phyloP scores from a whole-genome alignment of 2,888 invertebrate species.

The Caenorhabditis auriculariae region DNA sequence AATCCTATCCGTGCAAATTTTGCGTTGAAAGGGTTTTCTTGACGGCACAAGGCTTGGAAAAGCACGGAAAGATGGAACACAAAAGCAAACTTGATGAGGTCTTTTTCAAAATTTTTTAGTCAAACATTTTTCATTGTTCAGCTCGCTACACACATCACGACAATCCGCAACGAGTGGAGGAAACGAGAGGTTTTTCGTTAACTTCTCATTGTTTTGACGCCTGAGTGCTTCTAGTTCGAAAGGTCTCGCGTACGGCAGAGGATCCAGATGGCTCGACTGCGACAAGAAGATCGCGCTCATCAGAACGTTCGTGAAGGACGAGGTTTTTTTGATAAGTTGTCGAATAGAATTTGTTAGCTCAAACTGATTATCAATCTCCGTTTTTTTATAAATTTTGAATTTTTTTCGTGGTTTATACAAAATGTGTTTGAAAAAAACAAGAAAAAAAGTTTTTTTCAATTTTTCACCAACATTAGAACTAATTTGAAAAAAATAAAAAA shows the following conservation, averaged over 20 bases:
- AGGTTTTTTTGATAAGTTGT: background rate
- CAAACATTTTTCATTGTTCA: slow-evolving; percentile 2
- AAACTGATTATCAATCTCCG: background rate
- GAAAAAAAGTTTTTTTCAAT: too few species aligned
- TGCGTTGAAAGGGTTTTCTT: slow-evolving; percentile 51
- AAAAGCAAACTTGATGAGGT: slow-evolving; percentile 29
- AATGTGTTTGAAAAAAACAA: too few species aligned
- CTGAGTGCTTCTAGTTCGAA: slow-evolving; percentile 18
- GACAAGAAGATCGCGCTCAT: slow-evolving; percentile 18
- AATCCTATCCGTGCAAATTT: slow-evolving; percentile 52
- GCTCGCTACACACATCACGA: slow-evolving; percentile 29
- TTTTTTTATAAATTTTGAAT: too few species aligned
- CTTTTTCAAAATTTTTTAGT: background rate
- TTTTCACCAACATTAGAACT: too few species aligned
- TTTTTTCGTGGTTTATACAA: too few species aligned
- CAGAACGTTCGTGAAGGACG: slow-evolving; percentile 5
- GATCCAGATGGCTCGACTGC: slow-evolving; percentile 13
- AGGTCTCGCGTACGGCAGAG: slow-evolving; percentile 16
- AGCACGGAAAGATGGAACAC: slow-evolving; percentile 43
- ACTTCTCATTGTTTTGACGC: background rate
- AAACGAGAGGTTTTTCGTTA: slow-evolving; percentile 24
- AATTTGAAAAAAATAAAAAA: too few species aligned
- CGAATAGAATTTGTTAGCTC: background rate
- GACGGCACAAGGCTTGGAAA: slow-evolving; percentile 46
- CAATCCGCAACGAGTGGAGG: slow-evolving; percentile 46